Base-by-base conservation (phyloP, 92 coral and sea anemone species). In the Epizoanthus illoricatus region DNA sequence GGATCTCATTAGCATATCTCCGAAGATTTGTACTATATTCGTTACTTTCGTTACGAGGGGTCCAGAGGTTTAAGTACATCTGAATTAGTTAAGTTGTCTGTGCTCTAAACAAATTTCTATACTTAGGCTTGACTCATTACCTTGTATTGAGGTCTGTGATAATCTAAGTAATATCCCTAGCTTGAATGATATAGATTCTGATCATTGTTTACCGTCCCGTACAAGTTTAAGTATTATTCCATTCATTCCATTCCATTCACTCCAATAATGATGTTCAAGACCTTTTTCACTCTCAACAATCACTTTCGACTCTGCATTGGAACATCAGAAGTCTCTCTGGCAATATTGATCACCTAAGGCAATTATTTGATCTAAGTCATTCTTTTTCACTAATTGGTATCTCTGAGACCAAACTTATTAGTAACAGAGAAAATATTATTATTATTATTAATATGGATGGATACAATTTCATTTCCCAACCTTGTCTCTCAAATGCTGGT, bases 181-280 rank as follows among this genome's bases (percentile, higher is more conserved):
- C 68, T 87, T 88, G 41, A 80, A 89, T 43, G 76, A 65, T 60
- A 71, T 89, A 42, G 94, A 90, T 85, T 73, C 71, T 65, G 89
- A 88, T 47, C 56, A 64, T 17, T 73, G 88, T 43, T 49, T 90
- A 67, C 89, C 91, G 8, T 69, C 84, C 49, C 81, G 78, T 74
- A 76, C 85, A 40, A 85, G 81, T 87, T 87, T 66, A 69, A 87
- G 47, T 88, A 90, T 72, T 91, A 85, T 72, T 58, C 84, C 72
- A 71, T 72, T 19, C 85, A 91, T 74, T n/a, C 85, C 88, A 84
- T 63, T 90, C n/a, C n/a, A n/a, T 90, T 81, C 86, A 80, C 21
- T 81, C 73, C 65, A 80, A 36, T 57, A 12, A 83, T 42, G 89
- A 86, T 80, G 74, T 57, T 80, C 62, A 60, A 54, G 60, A 33